Evolutionary conservation across 2,797 vertebrate genomes (phyloP).

Genomic region (Gymnoscopelus microlampas): DNA sequence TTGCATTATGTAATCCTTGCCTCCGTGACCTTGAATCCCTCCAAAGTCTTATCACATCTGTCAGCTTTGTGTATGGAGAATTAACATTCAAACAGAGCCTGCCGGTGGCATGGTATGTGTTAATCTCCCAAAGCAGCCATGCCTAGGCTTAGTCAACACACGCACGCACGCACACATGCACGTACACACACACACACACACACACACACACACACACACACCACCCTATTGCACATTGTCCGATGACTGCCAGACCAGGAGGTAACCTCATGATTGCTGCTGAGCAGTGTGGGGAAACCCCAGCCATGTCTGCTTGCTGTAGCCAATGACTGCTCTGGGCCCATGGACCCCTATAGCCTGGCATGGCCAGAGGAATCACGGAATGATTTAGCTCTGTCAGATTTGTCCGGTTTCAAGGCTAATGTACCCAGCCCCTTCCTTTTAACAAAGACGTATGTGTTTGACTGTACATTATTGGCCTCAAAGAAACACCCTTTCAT

Average conservation of each 20-base stretch:
- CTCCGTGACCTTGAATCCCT: conserved; percentile 62
- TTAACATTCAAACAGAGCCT: conserved; percentile 53
- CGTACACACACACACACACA: conserved; percentile 16
- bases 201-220: conserved; percentile 17
- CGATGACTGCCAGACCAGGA: conserved; percentile 33
- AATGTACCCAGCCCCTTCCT: too few species aligned
- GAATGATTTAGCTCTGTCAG: too few species aligned
- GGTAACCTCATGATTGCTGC: conserved; percentile 39
- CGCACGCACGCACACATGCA: conserved; percentile 19
- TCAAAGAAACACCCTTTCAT: too few species aligned
- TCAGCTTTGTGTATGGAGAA: conserved; percentile 66
- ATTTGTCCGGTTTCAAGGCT: too few species aligned
- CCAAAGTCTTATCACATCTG: conserved; percentile 60
- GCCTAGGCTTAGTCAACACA: conserved; percentile 44
- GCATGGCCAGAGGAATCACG: background rate
- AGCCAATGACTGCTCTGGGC: background rate
- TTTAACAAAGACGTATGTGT: too few species aligned
- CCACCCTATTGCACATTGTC: conserved; percentile 10
- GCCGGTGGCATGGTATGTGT: conserved; percentile 62
- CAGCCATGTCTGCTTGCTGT: conserved; percentile 15
- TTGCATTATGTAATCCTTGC: conserved; percentile 58
- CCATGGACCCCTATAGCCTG: background rate
- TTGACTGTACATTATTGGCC: too few species aligned
- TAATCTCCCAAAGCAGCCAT: conserved; percentile 64
- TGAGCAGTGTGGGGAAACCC: conserved; percentile 46